Conservation (phyloP, 2,113 vertebrate species). For the Uropsilus gracilis region DNA sequence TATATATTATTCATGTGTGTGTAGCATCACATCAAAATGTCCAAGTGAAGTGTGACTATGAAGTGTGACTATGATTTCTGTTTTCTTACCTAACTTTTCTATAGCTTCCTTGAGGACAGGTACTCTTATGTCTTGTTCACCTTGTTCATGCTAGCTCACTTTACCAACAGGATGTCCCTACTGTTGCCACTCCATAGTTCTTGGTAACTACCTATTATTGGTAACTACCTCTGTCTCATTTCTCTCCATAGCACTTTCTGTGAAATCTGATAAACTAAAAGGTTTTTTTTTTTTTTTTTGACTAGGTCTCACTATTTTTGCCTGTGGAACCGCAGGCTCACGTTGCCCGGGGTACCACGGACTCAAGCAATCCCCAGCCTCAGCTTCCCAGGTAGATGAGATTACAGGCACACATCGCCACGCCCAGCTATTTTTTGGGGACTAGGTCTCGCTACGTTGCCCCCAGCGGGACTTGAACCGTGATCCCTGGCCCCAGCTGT, state of each 20-base stretch:
- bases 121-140: background rate
- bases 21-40: background rate
- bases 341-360: too few species aligned
- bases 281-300: background rate
- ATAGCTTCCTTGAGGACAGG: background rate
- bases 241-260: background rate
- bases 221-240: background rate
- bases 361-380: too few species aligned
- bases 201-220: too few species aligned
- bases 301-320: too few species aligned
- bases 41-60: too few species aligned
- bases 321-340: too few species aligned
- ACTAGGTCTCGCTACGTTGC: too few species aligned
- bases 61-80: background rate
- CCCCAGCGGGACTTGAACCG: too few species aligned
- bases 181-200: background rate
- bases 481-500: too few species aligned
- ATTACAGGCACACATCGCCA: too few species aligned
- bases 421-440: too few species aligned
- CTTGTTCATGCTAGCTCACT: background rate
- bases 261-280: background rate
- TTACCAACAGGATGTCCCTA: background rate
- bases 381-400: too few species aligned
- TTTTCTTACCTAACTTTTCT: constrained; percentile 6
- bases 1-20: background rate